These are phyloP conservation scores for Clupea harengus DNA, from an alignment of 2,113 vertebrate species.

Conservation along the genomic window DNA sequence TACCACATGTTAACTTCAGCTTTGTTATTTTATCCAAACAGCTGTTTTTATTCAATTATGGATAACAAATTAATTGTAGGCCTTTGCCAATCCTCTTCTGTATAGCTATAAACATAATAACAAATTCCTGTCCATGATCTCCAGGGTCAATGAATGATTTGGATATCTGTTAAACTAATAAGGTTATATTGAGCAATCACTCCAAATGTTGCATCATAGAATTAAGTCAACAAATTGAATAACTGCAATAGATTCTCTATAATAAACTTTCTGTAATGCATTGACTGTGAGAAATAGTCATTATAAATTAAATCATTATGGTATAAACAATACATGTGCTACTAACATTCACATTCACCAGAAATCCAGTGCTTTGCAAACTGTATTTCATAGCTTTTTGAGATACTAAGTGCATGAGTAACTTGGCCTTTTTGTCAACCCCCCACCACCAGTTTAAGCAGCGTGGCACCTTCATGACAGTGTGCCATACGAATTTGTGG, in stretches of 20 bases:
- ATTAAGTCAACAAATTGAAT: neutral
- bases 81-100: neutral
- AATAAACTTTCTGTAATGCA: neutral
- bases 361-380: neutral
- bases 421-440: neutral
- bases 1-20: neutral
- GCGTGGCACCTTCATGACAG: too few relatives aligned
- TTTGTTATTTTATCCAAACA: slow-evolving; percentile 11
- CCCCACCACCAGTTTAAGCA: neutral
- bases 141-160: neutral
- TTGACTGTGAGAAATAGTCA: neutral
- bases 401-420: neutral
- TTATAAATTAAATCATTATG: neutral
- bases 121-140: neutral
- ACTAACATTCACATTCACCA: neutral
- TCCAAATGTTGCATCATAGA: slow-evolving; percentile 5
- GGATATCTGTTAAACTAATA: neutral
- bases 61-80: neutral
- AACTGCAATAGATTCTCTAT: neutral
- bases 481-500: too few relatives aligned
- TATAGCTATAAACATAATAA: neutral
- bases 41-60: neutral
- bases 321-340: neutral
- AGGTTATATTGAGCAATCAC: neutral
- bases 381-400: neutral